phyloP scores from a whole-genome alignment of 1,140 invertebrate species.

The Cherax destructor region DNA sequence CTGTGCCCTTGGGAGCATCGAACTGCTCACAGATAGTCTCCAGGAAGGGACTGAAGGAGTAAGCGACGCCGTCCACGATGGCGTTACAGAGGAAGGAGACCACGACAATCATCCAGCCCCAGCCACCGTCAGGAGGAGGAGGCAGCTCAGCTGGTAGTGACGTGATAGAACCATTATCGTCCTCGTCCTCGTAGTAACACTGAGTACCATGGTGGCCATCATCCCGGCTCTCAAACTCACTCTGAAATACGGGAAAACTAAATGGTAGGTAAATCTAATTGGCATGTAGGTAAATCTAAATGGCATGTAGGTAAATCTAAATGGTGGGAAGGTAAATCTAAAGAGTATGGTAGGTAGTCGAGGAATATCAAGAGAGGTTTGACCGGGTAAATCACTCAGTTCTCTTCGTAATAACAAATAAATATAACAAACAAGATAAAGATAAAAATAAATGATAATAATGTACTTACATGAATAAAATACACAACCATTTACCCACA shows the following conservation, averaged over 20 bases:
- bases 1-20: constrained; percentile 88
- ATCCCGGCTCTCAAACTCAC: constrained; percentile 44
- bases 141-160: constrained; percentile 68
- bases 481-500: neutral
- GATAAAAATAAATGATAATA: too few relatives aligned
- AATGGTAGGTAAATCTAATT: neutral
- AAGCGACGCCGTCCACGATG: constrained; percentile 97
- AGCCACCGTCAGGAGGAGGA: constrained; percentile 70
- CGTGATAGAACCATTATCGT: constrained; percentile 55
- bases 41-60: constrained; percentile 94
- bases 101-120: constrained; percentile 91
- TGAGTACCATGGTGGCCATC: constrained; percentile 6
- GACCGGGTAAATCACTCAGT: too few relatives aligned
- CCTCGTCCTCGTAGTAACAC: constrained; percentile 47
- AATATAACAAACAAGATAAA: too few relatives aligned
- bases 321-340: too few relatives aligned
- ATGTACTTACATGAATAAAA: neutral
- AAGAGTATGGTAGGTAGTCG: too few relatives aligned
- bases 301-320: too few relatives aligned
- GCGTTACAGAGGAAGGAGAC: constrained; percentile 98
- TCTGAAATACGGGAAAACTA: constrained; percentile 8
- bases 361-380: too few relatives aligned
- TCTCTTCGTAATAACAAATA: too few relatives aligned
- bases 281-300: neutral
- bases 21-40: constrained; percentile 88